phyloP scores from a whole-genome alignment of 1,140 invertebrate genomes.

The Aphis craccivora region DNA sequence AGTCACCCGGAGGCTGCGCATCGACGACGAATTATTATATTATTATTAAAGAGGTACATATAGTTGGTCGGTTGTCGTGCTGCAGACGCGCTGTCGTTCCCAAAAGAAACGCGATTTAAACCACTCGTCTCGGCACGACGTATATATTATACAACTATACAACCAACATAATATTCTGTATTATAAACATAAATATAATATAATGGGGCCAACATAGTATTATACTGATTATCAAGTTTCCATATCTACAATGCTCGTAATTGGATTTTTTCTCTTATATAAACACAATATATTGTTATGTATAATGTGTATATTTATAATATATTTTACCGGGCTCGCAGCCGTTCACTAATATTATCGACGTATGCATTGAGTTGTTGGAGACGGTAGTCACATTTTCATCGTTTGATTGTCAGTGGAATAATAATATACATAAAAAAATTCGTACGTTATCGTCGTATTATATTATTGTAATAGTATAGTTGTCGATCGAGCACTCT shows the following conservation, averaged over 20 bases:
- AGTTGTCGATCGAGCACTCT: neutral
- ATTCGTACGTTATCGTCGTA: neutral
- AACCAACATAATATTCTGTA: neutral
- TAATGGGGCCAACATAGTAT: neutral
- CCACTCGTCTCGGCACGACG: neutral
- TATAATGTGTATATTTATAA: neutral
- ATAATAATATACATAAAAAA: neutral
- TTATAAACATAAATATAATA: neutral
- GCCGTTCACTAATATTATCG: neutral
- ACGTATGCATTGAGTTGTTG: neutral
- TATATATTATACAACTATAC: neutral
- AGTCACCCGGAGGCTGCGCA: neutral
- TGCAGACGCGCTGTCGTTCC: neutral
- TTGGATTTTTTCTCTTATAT: neutral
- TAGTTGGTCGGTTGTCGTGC: neutral
- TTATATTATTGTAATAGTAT: neutral
- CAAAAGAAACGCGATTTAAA: constrained; percentile 1
- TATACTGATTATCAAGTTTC: neutral
- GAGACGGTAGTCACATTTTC: neutral
- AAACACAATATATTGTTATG: neutral
- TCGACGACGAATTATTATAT: neutral
- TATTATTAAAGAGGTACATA: neutral
- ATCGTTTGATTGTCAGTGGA: neutral
- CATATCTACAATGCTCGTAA: neutral
- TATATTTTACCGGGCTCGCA: neutral